Base-by-base conservation (phyloP, 2,113 vertebrate species). In the Otolemur garnettii region DNA sequence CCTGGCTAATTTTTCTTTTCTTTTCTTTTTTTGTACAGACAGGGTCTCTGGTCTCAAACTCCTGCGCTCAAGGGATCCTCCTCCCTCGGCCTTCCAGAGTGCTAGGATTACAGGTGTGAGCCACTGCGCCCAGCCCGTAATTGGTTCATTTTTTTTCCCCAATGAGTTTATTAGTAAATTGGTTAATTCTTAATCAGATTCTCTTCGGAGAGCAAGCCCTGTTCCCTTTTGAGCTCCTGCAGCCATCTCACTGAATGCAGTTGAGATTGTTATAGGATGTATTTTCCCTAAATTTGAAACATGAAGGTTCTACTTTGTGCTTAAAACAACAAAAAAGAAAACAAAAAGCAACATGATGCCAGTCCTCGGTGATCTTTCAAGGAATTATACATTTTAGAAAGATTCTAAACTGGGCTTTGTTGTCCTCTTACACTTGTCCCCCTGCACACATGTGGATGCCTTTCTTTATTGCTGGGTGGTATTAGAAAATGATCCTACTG, bases 151-250 rank as follows among this genome's bases (percentile, higher is more conserved):
- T 9, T 50, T 50, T 50, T 50, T 50, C 9, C 8, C 45, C 45
- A 45, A 45, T 45, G 45, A 45, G 45, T 45, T 45, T 7, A 45
- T 45, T 45, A 45, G 45, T 45, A 50, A 50, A 50, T 15, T 83
- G 85, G 68, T 78, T 93, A 83, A 35, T 42, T 91, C 77, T 84
- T 89, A 77, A n/a, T 92, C 91, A 96, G 90, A 87, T 68, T 90
- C 7, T 68, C 79, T 77, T 78, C 66, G n/a, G 66, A 87, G 55
- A 93, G 59, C 57, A 78, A 87, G 66, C 12, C 69, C 59, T 86
- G 38, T 66, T 96, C 79, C 87, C 79, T 55, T 55, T 15, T 50
- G 59, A 68, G 82, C 68, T 74, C 60, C 79, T 35, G 71, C 2
- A 85, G 69, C 59, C 33, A 35, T 80, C 82, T 68, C 35, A 35